phyloP scores from a whole-genome alignment of 1,140 invertebrate species.

The Tenebrio molitor region DNA sequence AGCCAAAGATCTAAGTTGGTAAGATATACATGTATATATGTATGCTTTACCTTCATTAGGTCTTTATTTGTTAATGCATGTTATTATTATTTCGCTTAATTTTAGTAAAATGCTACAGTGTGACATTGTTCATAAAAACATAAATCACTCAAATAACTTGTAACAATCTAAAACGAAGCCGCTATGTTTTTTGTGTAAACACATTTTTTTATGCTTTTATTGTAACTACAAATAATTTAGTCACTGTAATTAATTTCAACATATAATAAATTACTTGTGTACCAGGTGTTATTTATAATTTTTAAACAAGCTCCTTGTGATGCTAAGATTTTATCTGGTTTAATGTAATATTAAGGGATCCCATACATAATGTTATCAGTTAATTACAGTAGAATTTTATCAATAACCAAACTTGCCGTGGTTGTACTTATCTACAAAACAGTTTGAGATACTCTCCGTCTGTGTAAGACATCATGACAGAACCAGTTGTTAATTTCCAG shows the following conservation, averaged over 20 bases:
- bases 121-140: conserved; percentile 37
- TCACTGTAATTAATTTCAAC: conserved; percentile 28
- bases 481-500: conserved; percentile 65
- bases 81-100: conserved; percentile 26
- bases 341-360: conserved; percentile 17
- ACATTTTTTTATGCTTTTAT: conserved; percentile 27
- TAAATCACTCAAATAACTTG: conserved; percentile 36
- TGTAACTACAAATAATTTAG: conserved; percentile 30
- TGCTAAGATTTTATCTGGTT: conserved; percentile 18
- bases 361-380: conserved; percentile 27
- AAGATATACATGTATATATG: conserved; percentile 65
- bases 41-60: conserved; percentile 64
- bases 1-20: conserved; percentile 67
- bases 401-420: neutral
- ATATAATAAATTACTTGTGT: conserved; percentile 25
- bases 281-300: conserved; percentile 22
- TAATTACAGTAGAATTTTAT: conserved; percentile 34
- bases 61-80: conserved; percentile 53
- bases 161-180: conserved; percentile 16
- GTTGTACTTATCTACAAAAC: neutral
- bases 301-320: neutral
- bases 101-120: conserved; percentile 37
- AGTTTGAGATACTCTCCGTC: neutral
- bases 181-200: conserved; percentile 28
- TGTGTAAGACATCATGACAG: neutral